Evolutionary conservation across 2,888 invertebrate genomes (phyloP), one percentile per base, ranked within the genome.

Genomic region (Drosophila stalkeri): DNA sequence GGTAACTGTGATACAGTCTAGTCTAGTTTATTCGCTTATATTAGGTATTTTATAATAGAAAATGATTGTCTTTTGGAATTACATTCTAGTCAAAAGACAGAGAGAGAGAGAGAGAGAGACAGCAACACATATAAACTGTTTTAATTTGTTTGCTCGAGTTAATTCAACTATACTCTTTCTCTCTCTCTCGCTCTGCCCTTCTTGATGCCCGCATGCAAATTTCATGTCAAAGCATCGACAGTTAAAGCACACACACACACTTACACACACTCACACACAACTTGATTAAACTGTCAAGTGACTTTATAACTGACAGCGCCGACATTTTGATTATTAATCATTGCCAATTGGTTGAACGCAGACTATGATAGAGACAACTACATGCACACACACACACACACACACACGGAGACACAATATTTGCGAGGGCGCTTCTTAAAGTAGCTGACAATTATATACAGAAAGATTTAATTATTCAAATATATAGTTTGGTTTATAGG

Each of bases 261-360:
- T 56, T 54, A 65, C 57, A 72, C 56, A 46, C 62, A 61, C 35
- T 55, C 51, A 52, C 70, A 71, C 63, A 70, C 71, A 82, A 78
- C 88, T 90, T 86, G 86, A 86, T 89, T 86, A 88, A 86, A 90
- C 82, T 90, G 86, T 89, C 86, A 82, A 90, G 82, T 88, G 90
- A 88, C 86, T 86, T 85, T 90, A 79, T 77, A 77, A 66, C 83
- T 82, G 90, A 89, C 84, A 78, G 75, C 77, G 81, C 73, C 88
- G 90, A 85, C 86, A 81, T 79, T 86, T 89, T 88, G 90, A 86
- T 86, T 89, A 89, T 86, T 86, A 86, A 86, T 86, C 90, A 89
- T 81, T 73, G 79, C 84, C 89, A 74, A 85, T 86, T 81, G 82
- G 72, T 67, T 77, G 70, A 71, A 27, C 67, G 72, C 54, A 75